Evolutionary conservation across 2,888 invertebrate genomes (phyloP), one percentile per base, ranked within the genome.

Genomic region (Eupithecia exiguata): DNA sequence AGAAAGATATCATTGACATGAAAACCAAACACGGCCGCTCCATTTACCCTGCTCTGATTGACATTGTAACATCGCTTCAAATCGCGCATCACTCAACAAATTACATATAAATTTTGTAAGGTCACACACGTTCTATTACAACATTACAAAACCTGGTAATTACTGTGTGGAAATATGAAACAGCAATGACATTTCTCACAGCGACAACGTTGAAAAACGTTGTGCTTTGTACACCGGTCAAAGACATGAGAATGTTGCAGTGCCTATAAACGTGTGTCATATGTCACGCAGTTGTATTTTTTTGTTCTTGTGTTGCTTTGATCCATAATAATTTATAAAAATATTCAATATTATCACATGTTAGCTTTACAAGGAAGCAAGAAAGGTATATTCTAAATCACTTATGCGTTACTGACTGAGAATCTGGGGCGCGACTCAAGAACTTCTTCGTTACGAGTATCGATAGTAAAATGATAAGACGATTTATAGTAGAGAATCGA

Each of bases 151-250:
- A 40, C 36, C 66, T 36, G 18, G 77, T 76, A 73, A 74, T 75
- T 49, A 62, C 62, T 86, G 81, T 84, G 84, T 83, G 84, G 86
- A 86, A 87, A 85, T 78, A 72, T 72, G 62, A 81, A 77, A 58
- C 68, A 67, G 53, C 35, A 21, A 40, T 79, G 78, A 79, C 71
- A 80, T 77, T 86, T 86, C 85, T 80, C 86, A 86, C 85, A 82
- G 70, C 21, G 63, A 63, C 66, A 38, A 70, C 40, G 62, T 10
- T 72, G 62, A 69, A 70, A 78, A 75, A 66, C 36, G 40, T 25
- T 5, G 5, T 40, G 40, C 66, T 74, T 69, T 68, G 58, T 72
- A 40, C 25, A 38, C n/a, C 65, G 65, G 10, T 43, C 58, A 69
- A 66, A 40, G 30, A 74, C 74, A 74, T 74, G 67, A 43, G 69